phyloP scores from a whole-genome alignment of 2,113 vertebrate species.

The Aegotheles bennettii region DNA sequence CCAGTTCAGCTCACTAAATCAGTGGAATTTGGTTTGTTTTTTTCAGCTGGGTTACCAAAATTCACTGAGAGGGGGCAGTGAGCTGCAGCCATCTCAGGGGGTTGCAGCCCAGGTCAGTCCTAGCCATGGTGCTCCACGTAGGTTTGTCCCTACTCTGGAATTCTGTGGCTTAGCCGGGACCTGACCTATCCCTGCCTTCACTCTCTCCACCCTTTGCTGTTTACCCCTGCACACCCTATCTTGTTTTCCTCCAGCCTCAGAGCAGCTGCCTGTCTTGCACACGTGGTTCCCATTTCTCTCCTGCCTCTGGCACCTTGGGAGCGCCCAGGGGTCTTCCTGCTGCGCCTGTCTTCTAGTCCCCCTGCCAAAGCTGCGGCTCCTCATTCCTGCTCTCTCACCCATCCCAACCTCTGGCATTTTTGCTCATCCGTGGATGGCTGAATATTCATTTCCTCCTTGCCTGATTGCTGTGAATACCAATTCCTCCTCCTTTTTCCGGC shows the following conservation, averaged over 20 bases:
- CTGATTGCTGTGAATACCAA: slow-evolving; percentile 54
- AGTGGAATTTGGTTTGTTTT: not conserved
- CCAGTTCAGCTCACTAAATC: not conserved
- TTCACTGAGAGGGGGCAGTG: not conserved
- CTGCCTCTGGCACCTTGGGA: slow-evolving; percentile 47
- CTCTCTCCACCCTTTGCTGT: not conserved
- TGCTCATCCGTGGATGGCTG: slow-evolving; percentile 49
- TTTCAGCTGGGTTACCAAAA: not conserved
- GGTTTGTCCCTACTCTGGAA: not conserved
- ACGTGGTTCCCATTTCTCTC: slow-evolving; percentile 28
- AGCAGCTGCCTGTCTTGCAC: slow-evolving; percentile 33
- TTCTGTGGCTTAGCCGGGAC: not conserved
- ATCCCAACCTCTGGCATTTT: slow-evolving; percentile 57
- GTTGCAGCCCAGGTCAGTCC: not conserved
- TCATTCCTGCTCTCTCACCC: slow-evolving; percentile 42
- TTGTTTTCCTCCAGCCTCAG: not conserved
- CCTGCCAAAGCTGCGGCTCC: slow-evolving; percentile 16
- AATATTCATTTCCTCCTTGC: slow-evolving; percentile 62
- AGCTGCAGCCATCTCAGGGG: not conserved
- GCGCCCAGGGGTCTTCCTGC: slow-evolving; percentile 19
- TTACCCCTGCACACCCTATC: not conserved
- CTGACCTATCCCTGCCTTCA: not conserved
- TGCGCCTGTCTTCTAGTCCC: not conserved
- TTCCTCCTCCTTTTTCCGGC: slow-evolving; percentile 64
- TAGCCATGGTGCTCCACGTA: not conserved